These are phyloP conservation scores for Gambelia wislizenii DNA, from an alignment of 2,797 vertebrate genomes.

Conservation along the genomic window DNA sequence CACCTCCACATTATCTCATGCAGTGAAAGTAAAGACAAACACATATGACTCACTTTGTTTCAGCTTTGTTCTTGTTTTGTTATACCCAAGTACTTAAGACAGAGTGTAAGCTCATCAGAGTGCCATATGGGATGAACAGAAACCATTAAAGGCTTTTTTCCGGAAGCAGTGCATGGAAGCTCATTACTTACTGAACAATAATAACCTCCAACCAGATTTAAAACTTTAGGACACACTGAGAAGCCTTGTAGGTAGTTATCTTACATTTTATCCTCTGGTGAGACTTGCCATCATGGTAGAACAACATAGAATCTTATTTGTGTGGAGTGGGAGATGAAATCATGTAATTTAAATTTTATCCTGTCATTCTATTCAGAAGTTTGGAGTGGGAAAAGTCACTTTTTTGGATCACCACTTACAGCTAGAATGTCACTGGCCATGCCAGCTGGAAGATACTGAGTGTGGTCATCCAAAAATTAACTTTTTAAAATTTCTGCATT, in stretches of 20 bases:
- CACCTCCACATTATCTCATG: conserved; percentile 85
- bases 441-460: too few species aligned
- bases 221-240: conserved; percentile 8
- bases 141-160: conserved; percentile 71
- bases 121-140: conserved; percentile 77
- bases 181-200: conserved; percentile 53
- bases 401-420: too few species aligned
- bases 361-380: too few species aligned
- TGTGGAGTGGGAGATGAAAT: not conserved
- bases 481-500: not conserved
- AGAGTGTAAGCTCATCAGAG: conserved; percentile 78
- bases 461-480: too few species aligned
- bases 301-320: not conserved
- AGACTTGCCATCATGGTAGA: not conserved
- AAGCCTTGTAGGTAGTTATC: not conserved
- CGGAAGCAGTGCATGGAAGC: conserved; percentile 61
- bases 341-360: not conserved
- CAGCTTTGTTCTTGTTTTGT: conserved; percentile 83
- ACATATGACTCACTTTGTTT: conserved; percentile 84
- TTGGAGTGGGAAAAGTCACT: too few species aligned
- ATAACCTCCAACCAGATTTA: conserved; percentile 44
- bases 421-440: too few species aligned
- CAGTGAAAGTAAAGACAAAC: conserved; percentile 83
- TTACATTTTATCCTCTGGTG: not conserved
- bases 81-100: conserved; percentile 79